Base-by-base conservation (phyloP, 2,113 vertebrate species). In the Myxocyprinus asiaticus region DNA sequence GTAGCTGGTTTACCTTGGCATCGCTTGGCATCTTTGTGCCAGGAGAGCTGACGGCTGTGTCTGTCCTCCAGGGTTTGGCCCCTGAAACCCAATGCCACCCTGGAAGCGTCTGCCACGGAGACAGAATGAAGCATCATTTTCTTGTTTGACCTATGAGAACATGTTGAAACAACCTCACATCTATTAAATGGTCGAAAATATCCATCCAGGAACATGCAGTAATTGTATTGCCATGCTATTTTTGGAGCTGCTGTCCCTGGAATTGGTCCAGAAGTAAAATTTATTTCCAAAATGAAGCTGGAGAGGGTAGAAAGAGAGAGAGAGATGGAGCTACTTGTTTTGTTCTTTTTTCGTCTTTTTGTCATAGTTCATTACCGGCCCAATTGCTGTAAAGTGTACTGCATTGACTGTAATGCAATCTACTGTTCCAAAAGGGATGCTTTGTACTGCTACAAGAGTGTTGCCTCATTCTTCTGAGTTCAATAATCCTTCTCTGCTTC, bases 311-410 rank as follows among this genome's bases (percentile, higher is more conserved):
- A 79, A 59, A 51, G 78, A 77, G 55, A 44, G 12, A 70, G 14
- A 62, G 70, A 45, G 50, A 33, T 68, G 59, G 74, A 2, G 58
- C 77, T 67, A 78, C 77, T 4, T 47, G 67, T 42, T 55, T 78
- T 77, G 51, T 33, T 55, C 81, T 90, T 87, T 89, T 87, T 89
- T 61, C 48, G 3, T 44, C 51, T 33, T 42, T 48, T 15, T n/a
- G 42, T 42, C 64, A 14, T n/a, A 76, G 44, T 51, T 22, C 72
- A 68, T 75, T 68, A 62, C 45, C 9, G 44, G 17, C 58, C 45
- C 44, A 74, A 50, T 47, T 74, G 44, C 58, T 4, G 15, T 74
- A 74, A 50, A 22, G 45, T 74, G 15, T 73, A 62, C 45, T 22
- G 15, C 44, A 62, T 17, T 48, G 44, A 42, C 45, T 50, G 8